Evolutionary conservation across 2,888 invertebrate genomes (phyloP), one percentile per base, ranked within the genome.

Genomic region (Nudaria mundana): DNA sequence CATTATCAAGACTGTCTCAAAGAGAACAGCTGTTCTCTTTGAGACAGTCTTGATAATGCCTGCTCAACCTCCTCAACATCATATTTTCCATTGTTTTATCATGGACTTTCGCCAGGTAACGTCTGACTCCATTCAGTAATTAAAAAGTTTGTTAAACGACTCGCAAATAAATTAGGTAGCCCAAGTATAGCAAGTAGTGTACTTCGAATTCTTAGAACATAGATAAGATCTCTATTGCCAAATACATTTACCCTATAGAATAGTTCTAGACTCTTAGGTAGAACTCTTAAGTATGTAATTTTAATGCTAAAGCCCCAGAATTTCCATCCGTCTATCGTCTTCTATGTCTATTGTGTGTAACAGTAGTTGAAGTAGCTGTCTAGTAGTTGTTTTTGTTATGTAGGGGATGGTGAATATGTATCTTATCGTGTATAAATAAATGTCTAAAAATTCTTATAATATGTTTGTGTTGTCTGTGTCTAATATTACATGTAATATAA

Each of bases 241-340:
- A 76, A 76, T 34, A 47, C 44, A 43, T 56, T 56, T 61, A 63
- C 44, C 53, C 56, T 43, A 14, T 63, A 63, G 58, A 41, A 41
- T 56, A 60, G 52, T 54, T n/a, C 40, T 61, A 63, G 62, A 48
- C 16, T 63, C 64, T 68, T 74, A 74, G 71, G 66, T n/a, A n/a
- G n/a, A n/a, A 48, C 16, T 63, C 64, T 68, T 74, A 74, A 71
- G 66, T 60, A 70, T 65, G 66, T 80, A 81, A 76, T 71, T 61
- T 79, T 80, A 78, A 64, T 76, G 84, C 86, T 85, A 84, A 83
- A 77, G 89, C 89, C 89, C 89, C 89, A 89, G 89, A 86, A 83
- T 86, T 88, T 89, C 89, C 89, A 89, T 89, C 89, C 89, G 89
- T 88, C 87, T 87, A 85, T 83, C 71, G 64, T 81, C 84, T 86